These are phyloP conservation scores for Saimiri boliviensis DNA, from an alignment of 2,113 vertebrate genomes.

Conservation along the genomic window DNA sequence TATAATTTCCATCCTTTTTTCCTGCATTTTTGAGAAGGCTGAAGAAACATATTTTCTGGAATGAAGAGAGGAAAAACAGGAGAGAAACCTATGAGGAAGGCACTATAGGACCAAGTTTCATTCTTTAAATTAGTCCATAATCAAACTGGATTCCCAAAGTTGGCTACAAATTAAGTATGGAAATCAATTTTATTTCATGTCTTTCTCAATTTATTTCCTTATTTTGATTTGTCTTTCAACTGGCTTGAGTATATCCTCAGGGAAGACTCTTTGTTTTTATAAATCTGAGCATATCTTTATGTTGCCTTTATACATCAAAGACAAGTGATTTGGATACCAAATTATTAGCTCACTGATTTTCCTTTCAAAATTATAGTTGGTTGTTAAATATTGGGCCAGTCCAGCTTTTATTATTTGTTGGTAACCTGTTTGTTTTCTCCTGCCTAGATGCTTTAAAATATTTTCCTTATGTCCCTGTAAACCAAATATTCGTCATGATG, in stretches of 20 bases:
- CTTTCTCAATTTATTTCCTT: background rate
- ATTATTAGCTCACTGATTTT: background rate
- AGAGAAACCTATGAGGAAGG: background rate
- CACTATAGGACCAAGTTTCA: background rate
- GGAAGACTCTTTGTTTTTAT: conserved; percentile 5
- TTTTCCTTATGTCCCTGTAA: background rate
- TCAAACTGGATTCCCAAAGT: background rate
- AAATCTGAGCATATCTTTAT: background rate
- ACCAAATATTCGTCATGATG: background rate
- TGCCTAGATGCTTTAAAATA: background rate
- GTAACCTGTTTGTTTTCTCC: background rate
- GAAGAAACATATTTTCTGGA: background rate
- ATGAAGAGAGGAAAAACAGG: background rate
- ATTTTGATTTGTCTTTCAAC: conserved; percentile 18
- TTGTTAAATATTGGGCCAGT: background rate
- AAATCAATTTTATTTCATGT: background rate
- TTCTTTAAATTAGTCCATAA: background rate
- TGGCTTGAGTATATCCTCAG: background rate
- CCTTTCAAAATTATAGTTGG: background rate
- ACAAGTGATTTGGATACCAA: background rate
- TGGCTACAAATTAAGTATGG: background rate
- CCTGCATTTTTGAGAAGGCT: background rate
- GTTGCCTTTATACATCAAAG: background rate
- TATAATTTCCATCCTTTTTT: background rate
- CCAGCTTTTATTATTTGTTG: background rate